Evolutionary conservation across 2,888 invertebrate species (phyloP), one percentile per base, ranked within the genome.

Genomic region (Nemotelus nigrinus): DNA sequence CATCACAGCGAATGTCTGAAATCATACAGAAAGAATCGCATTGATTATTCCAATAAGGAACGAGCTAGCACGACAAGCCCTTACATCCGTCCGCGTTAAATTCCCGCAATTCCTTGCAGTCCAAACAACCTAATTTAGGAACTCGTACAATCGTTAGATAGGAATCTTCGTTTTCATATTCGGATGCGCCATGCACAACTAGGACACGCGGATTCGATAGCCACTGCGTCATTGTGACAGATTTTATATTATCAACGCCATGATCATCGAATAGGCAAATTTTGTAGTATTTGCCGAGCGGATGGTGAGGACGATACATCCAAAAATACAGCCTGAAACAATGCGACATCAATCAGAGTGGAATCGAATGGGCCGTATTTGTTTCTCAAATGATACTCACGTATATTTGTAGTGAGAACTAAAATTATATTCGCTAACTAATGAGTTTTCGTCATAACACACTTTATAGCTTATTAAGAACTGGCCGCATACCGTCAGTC

Each of bases 401-500:
- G 84, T 91, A 87, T 88, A 93, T 91, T 87, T 90, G 88, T 86
- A 90, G 87, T 88, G 90, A 84, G 89, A 90, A 82, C 89, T 88
- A 83, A 90, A 91, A 82, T 89, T 89, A 79, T 88, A 88, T 81
- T 89, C 89, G 57, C 88, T 88, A 50, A 88, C 88, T 81, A 88
- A 88, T 79, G 88, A 83, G 80, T 87, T 89, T 80, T 89, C 89
- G 80, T 88, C 88, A 83, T 90, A 91, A 1, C 94, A 84, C 48
- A 87, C 85, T 77, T 86, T 96, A 87, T 96, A 97, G 80, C 97
- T 97, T 82, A 98, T 89, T 80, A 98, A 90, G 88, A 93, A 97
- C 87, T 96, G 94, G 10, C 97, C 97, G 86, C 97, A 97, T 82
- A 95, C 93, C n/a, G 96, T 96, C 84, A 97, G 93, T 5, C 98